phyloP scores from a whole-genome alignment of 2,888 invertebrate genomes.

The Xestia c-nigrum region DNA sequence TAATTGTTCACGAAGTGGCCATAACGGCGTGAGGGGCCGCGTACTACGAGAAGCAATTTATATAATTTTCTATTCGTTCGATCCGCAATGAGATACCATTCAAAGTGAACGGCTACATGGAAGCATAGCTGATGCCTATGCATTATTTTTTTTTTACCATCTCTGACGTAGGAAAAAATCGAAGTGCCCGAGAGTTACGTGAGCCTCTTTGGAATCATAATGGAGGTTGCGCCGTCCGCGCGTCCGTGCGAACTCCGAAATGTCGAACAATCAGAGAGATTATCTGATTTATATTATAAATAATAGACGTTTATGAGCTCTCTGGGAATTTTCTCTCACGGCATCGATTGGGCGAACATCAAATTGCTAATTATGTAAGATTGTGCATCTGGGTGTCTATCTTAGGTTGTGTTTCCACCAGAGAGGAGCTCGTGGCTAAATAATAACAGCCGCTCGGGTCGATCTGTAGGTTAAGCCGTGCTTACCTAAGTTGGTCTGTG shows the following conservation, averaged over 20 bases:
- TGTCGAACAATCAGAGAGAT: conserved; percentile 70
- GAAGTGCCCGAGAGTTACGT: conserved; percentile 68
- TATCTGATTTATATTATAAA: conserved; percentile 73
- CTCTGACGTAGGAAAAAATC: conserved; percentile 72
- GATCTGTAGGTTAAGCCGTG: too few relatives aligned
- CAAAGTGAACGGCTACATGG: conserved; percentile 79
- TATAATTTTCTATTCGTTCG: conserved; percentile 84
- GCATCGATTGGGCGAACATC: conserved; percentile 50
- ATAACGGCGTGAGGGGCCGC: conserved; percentile 71
- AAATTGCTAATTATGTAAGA: conserved; percentile 51
- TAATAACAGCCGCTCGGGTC: too few relatives aligned
- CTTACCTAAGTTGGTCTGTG: too few relatives aligned
- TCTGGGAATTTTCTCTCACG: conserved; percentile 61
- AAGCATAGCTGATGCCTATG: conserved; percentile 80
- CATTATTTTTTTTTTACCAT: conserved; percentile 81
- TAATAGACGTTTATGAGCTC: conserved; percentile 63
- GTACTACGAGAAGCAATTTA: conserved; percentile 84
- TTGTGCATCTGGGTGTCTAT: background rate
- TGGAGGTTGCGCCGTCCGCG: conserved; percentile 67
- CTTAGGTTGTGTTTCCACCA: too few relatives aligned
- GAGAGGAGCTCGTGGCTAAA: too few relatives aligned
- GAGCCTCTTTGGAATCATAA: conserved; percentile 69
- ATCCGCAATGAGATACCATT: conserved; percentile 80
- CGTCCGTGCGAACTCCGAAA: conserved; percentile 72
- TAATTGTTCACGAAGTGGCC: conserved; percentile 80